Evolutionary conservation across 1,140 invertebrate species (phyloP), one percentile per base, ranked within the genome.

Genomic region (Stegodyphus dumicola): DNA sequence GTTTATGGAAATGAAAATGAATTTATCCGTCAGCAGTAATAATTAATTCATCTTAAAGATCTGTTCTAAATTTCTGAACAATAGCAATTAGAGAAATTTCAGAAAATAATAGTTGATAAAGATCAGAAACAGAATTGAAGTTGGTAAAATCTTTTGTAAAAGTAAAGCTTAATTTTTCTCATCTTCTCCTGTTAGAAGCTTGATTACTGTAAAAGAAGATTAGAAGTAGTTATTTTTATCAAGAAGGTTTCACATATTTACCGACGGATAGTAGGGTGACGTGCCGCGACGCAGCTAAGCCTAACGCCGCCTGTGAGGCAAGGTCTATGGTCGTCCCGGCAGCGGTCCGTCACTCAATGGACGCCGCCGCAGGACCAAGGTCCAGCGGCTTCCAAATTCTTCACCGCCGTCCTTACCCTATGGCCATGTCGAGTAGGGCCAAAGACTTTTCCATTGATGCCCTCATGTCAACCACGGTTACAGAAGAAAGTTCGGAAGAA

Each of bases 381-480:
- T 66, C 84, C 84, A 77, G 67, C 76, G 76, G 84, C 84, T 73
- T 73, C 84, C 75, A 65, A 33, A 48, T 65, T 33, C 84, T 73
- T 13, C 75, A 65, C 6, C 75, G 76, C 52, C 84, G 66, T 73
- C 33, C 75, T 7, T 78, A 56, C 48, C 77, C 65, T 49, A 67
- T 60, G 85, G 65, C 85, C 66, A 79, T 86, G 77, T 86, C 85
- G 17, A 80, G 77, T 56, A 33, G 77, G 65, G 85, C 85, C 52
- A 86, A 86, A 60, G 85, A 86, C 77, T 86, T 86, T 48, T 86
- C 85, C 15, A 86, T 86, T 13, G 85, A 86, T 17, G 77, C 85
- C 13, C 85, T 86, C 9, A 86, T 86, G 77, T 74, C 85, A 11
- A 69, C 85, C 7, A 13, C 71, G 6, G 73, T 64, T 17, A 52